Percentiles rank a stretch among this genome's conserved stretches.
Conservation (phyloP, 2,888 invertebrate species). For the Drosophila tripunctata region DNA sequence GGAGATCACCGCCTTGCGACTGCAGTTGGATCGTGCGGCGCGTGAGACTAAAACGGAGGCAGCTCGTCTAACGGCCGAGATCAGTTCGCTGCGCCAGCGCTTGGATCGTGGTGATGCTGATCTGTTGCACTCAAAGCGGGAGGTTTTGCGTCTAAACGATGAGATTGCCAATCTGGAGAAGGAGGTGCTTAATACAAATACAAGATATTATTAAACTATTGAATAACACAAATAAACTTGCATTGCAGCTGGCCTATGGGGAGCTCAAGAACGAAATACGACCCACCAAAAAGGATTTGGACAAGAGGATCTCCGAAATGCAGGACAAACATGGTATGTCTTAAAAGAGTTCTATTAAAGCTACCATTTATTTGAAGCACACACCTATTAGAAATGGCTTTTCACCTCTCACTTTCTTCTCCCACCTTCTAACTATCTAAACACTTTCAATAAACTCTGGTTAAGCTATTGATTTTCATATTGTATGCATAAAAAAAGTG, state of each 20-base stretch:
- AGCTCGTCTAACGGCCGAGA: constrained; percentile 90
- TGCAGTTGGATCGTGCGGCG: constrained; percentile 89
- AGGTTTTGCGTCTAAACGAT: constrained; percentile 91
- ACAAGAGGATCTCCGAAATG: constrained; percentile 90
- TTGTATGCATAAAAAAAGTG: constrained; percentile 55
- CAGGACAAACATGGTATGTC: constrained; percentile 93
- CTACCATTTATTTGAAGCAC: background rate
- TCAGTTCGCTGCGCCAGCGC: constrained; percentile 88
- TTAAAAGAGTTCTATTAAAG: background rate
- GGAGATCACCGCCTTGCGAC: constrained; percentile 89
- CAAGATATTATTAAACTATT: no score
- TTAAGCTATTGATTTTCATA: constrained; percentile 85
- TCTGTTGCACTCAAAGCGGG: constrained; percentile 91
- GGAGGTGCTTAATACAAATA: constrained; percentile 88
- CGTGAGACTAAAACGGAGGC: constrained; percentile 91
- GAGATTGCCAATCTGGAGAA: constrained; percentile 92
- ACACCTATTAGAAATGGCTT: background rate
- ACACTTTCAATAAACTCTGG: constrained; percentile 69
- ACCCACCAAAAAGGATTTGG: constrained; percentile 88
- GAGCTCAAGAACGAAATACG: constrained; percentile 86
- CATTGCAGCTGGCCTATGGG: constrained; percentile 86
- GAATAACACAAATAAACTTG: no score
- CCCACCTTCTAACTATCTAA: background rate
- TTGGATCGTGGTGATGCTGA: constrained; percentile 93
- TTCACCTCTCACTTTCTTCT: background rate